These are phyloP conservation scores for Cygnus buccinator DNA, from an alignment of 2,113 vertebrate genomes.

Conservation along the genomic window DNA sequence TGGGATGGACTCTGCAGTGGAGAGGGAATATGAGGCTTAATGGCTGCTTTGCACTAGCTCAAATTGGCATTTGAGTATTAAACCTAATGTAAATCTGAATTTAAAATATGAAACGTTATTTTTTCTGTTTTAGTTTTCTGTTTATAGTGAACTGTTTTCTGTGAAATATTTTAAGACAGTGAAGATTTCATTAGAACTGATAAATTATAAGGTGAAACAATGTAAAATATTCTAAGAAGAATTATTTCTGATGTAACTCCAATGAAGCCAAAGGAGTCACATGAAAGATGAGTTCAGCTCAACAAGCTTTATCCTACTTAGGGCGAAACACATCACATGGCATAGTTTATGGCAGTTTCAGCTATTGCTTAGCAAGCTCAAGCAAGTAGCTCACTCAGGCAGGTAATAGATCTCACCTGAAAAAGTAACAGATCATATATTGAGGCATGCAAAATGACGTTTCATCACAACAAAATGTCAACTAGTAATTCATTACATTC, in stretches of 20 bases:
- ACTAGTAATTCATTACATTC: slow-evolving; percentile 23
- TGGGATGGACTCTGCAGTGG: not conserved
- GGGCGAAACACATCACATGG: not conserved
- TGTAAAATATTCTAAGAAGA: not conserved
- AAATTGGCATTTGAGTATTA: not conserved
- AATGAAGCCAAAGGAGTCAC: not conserved
- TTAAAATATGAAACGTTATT: not conserved
- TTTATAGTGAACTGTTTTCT: not conserved
- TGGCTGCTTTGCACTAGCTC: not conserved
- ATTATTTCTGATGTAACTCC: not conserved
- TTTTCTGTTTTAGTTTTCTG: not conserved
- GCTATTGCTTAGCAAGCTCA: slow-evolving; percentile 51
- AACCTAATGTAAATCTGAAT: not conserved
- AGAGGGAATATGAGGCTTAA: not conserved
- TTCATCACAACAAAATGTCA: slow-evolving; percentile 29
- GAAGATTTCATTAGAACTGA: not conserved
- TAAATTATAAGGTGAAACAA: not conserved
- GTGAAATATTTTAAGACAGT: not conserved
- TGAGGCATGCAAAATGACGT: not conserved
- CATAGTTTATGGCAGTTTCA: slow-evolving; percentile 16
- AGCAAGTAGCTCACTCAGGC: slow-evolving; percentile 17
- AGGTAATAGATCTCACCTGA: slow-evolving; percentile 34
- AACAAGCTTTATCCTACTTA: slow-evolving; percentile 8
- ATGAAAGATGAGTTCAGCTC: not conserved
- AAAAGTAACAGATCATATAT: slow-evolving; percentile 35